Conservation (phyloP, 2,888 invertebrate species). For the Synergus japonicus region DNA sequence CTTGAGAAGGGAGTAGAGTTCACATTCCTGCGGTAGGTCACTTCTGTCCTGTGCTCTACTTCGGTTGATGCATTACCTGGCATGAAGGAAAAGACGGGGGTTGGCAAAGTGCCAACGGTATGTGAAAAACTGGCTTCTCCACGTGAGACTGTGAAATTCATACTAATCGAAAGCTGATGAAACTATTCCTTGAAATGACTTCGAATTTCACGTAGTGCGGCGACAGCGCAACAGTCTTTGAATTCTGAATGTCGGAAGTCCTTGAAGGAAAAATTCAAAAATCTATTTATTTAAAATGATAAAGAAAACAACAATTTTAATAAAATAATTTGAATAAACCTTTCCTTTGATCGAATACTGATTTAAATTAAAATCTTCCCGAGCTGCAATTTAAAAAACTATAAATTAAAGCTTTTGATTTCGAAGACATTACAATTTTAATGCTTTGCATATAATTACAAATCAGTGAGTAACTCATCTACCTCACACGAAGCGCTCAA, state of each 20-base stretch:
- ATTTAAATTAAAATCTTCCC: too few species aligned
- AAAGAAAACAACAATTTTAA: too few species aligned
- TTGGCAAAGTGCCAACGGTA: conserved; percentile 51
- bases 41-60: conserved; percentile 18
- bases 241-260: conserved; percentile 19
- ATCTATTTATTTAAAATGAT: too few species aligned
- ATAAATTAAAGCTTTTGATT: too few species aligned
- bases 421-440: too few species aligned
- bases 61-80: conserved; percentile 1
- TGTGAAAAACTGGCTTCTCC: conserved; percentile 47
- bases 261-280: conserved; percentile 11
- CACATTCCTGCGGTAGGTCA: conserved; percentile 15
- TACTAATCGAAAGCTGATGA: conserved; percentile 48
- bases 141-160: conserved; percentile 43
- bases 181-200: conserved; percentile 42
- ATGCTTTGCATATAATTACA: not conserved
- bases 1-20: conserved; percentile 9
- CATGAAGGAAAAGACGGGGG: conserved; percentile 47
- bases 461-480: conserved; percentile 3
- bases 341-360: too few species aligned
- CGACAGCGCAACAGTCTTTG: conserved; percentile 25
- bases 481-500: not conserved
- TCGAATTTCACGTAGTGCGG: conserved; percentile 25
- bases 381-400: too few species aligned
- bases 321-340: too few species aligned